Conservation (phyloP, 1,140 invertebrate species). For the Pararge aegeria region DNA sequence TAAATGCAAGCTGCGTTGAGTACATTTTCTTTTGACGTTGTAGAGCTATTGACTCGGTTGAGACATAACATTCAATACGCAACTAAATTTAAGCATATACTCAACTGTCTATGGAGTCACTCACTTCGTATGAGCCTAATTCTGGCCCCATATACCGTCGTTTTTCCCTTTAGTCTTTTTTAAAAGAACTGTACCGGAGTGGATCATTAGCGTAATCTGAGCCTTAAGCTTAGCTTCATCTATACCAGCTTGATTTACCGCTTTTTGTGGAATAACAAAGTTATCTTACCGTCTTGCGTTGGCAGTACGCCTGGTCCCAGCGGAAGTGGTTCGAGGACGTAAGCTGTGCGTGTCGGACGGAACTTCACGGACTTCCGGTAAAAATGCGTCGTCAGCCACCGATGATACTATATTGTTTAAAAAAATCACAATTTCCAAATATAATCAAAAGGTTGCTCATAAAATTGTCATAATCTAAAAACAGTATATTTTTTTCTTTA, state of each 20-base stretch:
- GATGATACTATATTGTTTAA: slow-evolving; percentile 54
- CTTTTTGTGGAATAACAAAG: not conserved
- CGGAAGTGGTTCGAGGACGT: slow-evolving; percentile 64
- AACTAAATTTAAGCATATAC: too few relatives aligned
- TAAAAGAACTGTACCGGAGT: not conserved
- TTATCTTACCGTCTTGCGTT: slow-evolving; percentile 61
- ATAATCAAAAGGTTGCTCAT: too few relatives aligned
- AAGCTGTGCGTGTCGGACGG: slow-evolving; percentile 51
- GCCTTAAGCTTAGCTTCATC: slow-evolving; percentile 2
- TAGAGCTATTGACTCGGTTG: too few relatives aligned
- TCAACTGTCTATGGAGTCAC: too few relatives aligned
- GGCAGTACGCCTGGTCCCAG: slow-evolving; percentile 60
- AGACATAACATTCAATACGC: too few relatives aligned
- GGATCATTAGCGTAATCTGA: not conserved
- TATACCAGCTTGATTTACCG: slow-evolving; percentile 6
- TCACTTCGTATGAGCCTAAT: too few relatives aligned
- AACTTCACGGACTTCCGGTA: slow-evolving; percentile 60
- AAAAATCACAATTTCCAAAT: slow-evolving; percentile 9
- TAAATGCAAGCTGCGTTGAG: too few relatives aligned
- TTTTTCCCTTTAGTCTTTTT: not conserved
- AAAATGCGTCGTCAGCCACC: slow-evolving; percentile 76
- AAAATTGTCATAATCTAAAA: too few relatives aligned
- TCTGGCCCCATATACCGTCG: too few relatives aligned
- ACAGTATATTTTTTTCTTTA: too few relatives aligned
- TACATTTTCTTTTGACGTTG: too few relatives aligned